These are phyloP conservation scores for Shargacucullia verbasci DNA, from an alignment of 2,888 invertebrate genomes.

Conservation along the genomic window DNA sequence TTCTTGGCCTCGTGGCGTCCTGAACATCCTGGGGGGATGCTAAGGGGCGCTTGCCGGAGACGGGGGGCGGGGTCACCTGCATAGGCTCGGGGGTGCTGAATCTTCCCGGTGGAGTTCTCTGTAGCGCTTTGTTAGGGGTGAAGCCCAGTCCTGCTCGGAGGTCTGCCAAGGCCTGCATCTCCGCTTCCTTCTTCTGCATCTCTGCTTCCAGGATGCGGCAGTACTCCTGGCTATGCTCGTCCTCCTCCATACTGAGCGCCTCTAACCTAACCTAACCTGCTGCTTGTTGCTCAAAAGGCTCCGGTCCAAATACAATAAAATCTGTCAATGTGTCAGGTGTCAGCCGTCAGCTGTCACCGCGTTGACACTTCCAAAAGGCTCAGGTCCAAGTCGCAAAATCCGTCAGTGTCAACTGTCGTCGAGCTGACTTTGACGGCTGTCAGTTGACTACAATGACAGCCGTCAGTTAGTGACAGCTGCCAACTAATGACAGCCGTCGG, in stretches of 20 bases:
- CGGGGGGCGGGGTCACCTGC: neutral
- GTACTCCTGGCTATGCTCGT: neutral
- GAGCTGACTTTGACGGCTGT: too few species aligned
- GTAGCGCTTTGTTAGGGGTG: neutral
- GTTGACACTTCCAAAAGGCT: too few species aligned
- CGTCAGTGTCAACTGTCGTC: too few species aligned
- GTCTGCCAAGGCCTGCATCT: neutral
- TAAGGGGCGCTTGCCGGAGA: neutral
- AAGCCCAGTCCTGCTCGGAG: neutral
- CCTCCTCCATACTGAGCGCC: neutral
- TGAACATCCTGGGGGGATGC: conserved; percentile 19
- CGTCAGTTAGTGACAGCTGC: too few species aligned
- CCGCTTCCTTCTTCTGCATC: neutral
- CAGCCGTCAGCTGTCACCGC: too few species aligned
- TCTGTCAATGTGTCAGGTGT: too few species aligned
- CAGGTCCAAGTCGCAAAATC: too few species aligned
- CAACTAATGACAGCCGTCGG: too few species aligned
- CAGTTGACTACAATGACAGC: too few species aligned
- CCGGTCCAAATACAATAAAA: too few species aligned
- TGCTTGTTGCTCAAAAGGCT: too few species aligned
- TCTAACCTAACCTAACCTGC: too few species aligned
- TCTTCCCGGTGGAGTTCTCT: neutral
- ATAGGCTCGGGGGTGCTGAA: neutral
- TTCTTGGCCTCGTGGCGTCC: neutral
- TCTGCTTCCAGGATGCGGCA: neutral